Base-by-base conservation (phyloP, 2,797 vertebrate genomes). In the Megalops cyprinoides region DNA sequence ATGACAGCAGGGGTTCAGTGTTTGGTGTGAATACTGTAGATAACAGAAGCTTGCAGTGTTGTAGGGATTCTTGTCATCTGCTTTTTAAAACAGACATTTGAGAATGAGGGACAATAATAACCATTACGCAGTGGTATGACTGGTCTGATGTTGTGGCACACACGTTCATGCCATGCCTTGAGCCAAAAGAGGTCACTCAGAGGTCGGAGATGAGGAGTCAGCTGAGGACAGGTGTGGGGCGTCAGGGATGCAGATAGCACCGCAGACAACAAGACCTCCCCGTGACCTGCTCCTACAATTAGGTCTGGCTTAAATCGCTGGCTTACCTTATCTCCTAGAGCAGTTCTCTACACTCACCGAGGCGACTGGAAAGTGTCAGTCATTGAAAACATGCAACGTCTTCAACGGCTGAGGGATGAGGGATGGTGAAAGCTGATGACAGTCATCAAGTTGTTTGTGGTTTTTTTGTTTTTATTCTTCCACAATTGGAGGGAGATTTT, bases 311-410 rank as follows among this genome's bases (percentile, higher is more conserved):
- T 84, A 89, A 88, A 87, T 88, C 89, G 87, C 90, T 89, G 90
- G 87, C 88, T 88, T 88, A 89, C 89, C 92, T 94, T 93, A 95
- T 93, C 93, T 92, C 84, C 85, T 87, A 88, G 90, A 88, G 89
- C 91, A 93, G 90, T 90, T 86, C 87, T 90, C 90, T 82, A 88
- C 91, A 92, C 90, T 79, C 87, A 81, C 90, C 86, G 88, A 90
- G 88, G 90, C 88, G 87, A 87, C 91, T 91, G 89, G 86, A 88
- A 88, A 82, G 88, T 91, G 92, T 94, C 93, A 92, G 86, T 94
- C 92, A 92, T 83, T 15, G 73, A 49, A 51, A 74, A 28, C 73
- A 31, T 48, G 3, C n/a, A 49, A 74, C n/a, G 48, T 48, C 49
- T 74, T 73, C 73, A 74, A 28, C 48, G 73, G 46, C 5, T 15